Percentiles rank a stretch among this genome's conserved stretches.
Conservation (phyloP, 2,888 invertebrate genomes). For the Synergus itoensis region DNA sequence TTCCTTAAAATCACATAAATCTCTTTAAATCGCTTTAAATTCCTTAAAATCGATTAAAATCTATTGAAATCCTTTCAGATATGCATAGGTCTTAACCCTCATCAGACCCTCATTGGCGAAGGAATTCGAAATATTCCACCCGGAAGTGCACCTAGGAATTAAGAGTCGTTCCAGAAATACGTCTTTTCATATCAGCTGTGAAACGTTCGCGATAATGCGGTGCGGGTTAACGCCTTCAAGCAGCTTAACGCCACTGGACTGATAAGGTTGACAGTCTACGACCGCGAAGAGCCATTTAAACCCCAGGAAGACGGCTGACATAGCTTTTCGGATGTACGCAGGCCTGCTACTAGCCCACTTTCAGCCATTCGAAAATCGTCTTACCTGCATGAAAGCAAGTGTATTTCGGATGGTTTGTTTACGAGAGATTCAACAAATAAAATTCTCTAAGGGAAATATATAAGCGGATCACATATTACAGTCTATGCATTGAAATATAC, state of each 20-base stretch:
- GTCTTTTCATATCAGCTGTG: conserved; percentile 41
- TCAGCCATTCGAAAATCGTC: background rate
- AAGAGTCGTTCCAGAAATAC: conserved; percentile 35
- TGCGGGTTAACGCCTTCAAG: background rate
- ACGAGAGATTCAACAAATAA: background rate
- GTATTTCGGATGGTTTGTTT: background rate
- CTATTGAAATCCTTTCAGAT: too few species aligned
- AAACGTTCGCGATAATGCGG: conserved; percentile 22
- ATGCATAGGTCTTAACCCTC: too few species aligned
- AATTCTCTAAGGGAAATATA: too few species aligned
- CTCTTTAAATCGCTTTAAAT: background rate
- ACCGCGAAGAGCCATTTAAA: background rate
- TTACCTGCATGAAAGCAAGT: background rate
- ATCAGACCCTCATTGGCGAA: conserved; percentile 25
- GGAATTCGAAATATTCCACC: conserved; percentile 43
- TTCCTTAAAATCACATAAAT: too few species aligned
- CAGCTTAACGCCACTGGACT: too few species aligned
- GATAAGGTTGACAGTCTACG: conserved; percentile 1
- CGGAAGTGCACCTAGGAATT: background rate
- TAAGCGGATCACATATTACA: too few species aligned
- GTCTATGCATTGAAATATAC: too few species aligned
- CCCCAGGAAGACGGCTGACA: background rate
- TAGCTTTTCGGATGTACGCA: background rate
- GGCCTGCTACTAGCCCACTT: background rate
- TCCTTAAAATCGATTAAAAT: too few species aligned